Percentiles rank a stretch among this genome's conserved stretches.
phyloP scores from a whole-genome alignment of 2,888 invertebrate species.

The Noctua comes region DNA sequence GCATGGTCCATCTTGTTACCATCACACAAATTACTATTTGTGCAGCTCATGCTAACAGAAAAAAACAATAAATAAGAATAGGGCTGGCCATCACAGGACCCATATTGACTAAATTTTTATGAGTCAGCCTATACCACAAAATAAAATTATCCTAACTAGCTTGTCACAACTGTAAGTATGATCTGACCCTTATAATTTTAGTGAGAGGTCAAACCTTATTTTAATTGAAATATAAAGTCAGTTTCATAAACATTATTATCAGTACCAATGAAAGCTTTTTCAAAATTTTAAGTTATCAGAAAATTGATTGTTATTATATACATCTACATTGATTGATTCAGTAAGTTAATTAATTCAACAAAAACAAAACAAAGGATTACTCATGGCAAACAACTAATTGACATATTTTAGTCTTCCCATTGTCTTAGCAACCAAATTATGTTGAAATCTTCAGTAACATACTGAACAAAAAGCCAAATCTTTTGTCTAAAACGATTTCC shows the following conservation, averaged over 20 bases:
- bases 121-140: neutral
- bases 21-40: neutral
- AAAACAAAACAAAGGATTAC: slow-evolving; percentile 49
- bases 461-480: slow-evolving; percentile 14
- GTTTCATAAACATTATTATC: neutral
- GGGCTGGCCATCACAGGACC: neutral
- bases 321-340: neutral
- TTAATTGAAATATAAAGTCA: neutral
- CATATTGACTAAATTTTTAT: neutral
- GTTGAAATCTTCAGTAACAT: slow-evolving; percentile 5
- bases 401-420: slow-evolving; percentile 16
- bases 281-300: neutral
- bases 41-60: slow-evolving; percentile 8
- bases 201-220: neutral
- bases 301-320: neutral
- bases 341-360: slow-evolving; percentile 13
- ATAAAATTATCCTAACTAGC: neutral
- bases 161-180: neutral
- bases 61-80: slow-evolving; percentile 1
- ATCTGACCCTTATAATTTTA: neutral
- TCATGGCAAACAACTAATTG: slow-evolving; percentile 7
- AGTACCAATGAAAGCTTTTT: neutral
- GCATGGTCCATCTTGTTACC: neutral
- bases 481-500: slow-evolving; percentile 51
- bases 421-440: slow-evolving; percentile 20